Percentiles rank a stretch among this genome's conserved stretches.
Conservation (phyloP, 2,888 invertebrate species). For the Busseola fusca region DNA sequence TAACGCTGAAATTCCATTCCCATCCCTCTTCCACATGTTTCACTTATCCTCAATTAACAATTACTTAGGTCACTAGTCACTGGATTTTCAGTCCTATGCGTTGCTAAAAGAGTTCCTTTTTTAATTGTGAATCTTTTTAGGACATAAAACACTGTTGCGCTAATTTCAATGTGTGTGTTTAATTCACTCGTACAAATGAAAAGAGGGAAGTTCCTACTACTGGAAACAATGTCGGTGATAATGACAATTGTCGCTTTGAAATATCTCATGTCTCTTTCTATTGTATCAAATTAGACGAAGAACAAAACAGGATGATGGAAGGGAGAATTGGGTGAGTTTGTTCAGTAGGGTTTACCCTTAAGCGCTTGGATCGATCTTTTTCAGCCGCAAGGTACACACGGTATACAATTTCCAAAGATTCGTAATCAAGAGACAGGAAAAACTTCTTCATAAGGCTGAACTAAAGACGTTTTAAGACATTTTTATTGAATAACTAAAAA, state of each 20-base stretch:
- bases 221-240: constrained; percentile 33
- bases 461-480: neutral
- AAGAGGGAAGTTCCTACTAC: constrained; percentile 42
- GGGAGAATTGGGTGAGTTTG: constrained; percentile 65
- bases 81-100: constrained; percentile 32
- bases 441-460: neutral
- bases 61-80: constrained; percentile 32
- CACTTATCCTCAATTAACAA: constrained; percentile 69
- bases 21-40: constrained; percentile 65
- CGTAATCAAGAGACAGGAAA: neutral
- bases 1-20: constrained; percentile 40
- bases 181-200: constrained; percentile 77
- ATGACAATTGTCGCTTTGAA: constrained; percentile 27
- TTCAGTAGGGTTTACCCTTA: constrained; percentile 69
- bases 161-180: constrained; percentile 74
- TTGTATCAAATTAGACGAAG: constrained; percentile 34
- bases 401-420: constrained; percentile 61
- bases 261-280: constrained; percentile 37
- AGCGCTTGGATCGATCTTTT: constrained; percentile 79
- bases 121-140: constrained; percentile 22
- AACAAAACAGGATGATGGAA: constrained; percentile 7
- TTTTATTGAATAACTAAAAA: neutral
- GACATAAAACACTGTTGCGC: constrained; percentile 39
- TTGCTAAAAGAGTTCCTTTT: constrained; percentile 30
- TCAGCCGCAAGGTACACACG: constrained; percentile 63